phyloP scores from a whole-genome alignment of 2,888 invertebrate species.

The Lepidochitona cinerea region DNA sequence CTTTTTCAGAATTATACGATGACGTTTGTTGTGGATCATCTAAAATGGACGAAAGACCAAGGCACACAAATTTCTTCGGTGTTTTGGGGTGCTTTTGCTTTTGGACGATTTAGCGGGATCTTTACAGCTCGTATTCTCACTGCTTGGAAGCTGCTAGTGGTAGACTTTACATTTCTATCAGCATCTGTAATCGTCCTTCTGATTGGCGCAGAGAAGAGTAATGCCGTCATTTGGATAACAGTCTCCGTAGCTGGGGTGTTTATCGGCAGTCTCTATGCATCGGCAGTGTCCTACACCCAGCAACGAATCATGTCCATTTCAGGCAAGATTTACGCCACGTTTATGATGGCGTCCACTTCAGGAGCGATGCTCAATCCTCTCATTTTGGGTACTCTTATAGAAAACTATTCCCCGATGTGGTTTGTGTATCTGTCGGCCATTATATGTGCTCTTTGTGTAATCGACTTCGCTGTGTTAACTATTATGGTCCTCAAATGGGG shows the following conservation, averaged over 20 bases:
- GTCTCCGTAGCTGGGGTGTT: constrained; percentile 35
- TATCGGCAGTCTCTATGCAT: constrained; percentile 40
- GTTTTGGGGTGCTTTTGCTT: constrained; percentile 20
- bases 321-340: constrained; percentile 36
- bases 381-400: constrained; percentile 39
- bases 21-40: constrained; percentile 24
- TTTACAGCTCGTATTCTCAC: constrained; percentile 22
- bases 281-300: constrained; percentile 43
- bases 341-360: constrained; percentile 32
- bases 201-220: constrained; percentile 16
- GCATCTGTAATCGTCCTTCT: constrained; percentile 21
- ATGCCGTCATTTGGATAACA: constrained; percentile 33
- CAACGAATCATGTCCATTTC: constrained; percentile 38
- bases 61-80: constrained; percentile 16
- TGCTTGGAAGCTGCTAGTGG: constrained; percentile 20
- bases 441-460: neutral
- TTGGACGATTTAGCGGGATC: constrained; percentile 24
- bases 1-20: neutral
- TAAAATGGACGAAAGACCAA: constrained; percentile 21
- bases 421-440: constrained; percentile 29
- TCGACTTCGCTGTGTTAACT: neutral
- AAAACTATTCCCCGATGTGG: constrained; percentile 33
- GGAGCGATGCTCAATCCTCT: constrained; percentile 40
- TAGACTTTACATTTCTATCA: constrained; percentile 13
- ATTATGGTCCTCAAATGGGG: constrained; percentile 1